Percentiles rank a stretch among this genome's conserved stretches.
Conservation (phyloP, 2,888 invertebrate species). For the Hypselothyrea guttata region DNA sequence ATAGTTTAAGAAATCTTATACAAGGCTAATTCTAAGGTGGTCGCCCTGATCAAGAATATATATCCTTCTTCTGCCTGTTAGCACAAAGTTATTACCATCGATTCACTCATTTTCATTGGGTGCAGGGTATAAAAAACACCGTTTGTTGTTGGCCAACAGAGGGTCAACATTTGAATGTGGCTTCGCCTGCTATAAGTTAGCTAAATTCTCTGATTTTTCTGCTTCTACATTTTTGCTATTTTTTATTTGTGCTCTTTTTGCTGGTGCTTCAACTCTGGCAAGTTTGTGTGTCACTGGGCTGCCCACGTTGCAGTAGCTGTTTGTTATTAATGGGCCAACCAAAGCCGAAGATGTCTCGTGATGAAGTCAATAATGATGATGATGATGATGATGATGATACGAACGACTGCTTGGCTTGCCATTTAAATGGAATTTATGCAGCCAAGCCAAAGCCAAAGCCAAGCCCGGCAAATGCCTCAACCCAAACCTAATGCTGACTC, state of each 20-base stretch:
- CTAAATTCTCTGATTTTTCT: slow-evolving; percentile 33
- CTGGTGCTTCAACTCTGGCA: slow-evolving; percentile 48
- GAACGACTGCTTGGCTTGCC: slow-evolving; percentile 52
- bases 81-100: too few relatives aligned
- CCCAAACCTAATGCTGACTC: slow-evolving; percentile 16
- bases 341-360: slow-evolving; percentile 59
- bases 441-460: slow-evolving; percentile 34
- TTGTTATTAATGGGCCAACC: slow-evolving; percentile 65
- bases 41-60: too few relatives aligned
- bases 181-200: slow-evolving; percentile 32
- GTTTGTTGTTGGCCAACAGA: slow-evolving; percentile 12
- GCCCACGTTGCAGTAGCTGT: slow-evolving; percentile 65
- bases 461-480: slow-evolving; percentile 45
- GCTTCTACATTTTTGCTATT: slow-evolving; percentile 11
- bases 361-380: slow-evolving; percentile 16
- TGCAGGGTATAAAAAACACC: too few relatives aligned
- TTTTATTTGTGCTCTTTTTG: slow-evolving; percentile 17
- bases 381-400: slow-evolving; percentile 30
- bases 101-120: too few relatives aligned
- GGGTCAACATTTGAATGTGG: slow-evolving; percentile 64
- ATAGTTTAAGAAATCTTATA: too few relatives aligned
- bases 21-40: too few relatives aligned
- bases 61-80: too few relatives aligned
- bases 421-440: slow-evolving; percentile 73
- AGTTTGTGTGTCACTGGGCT: slow-evolving; percentile 72